Evolutionary conservation across 2,888 invertebrate genomes (phyloP), one percentile per base, ranked within the genome.

Genomic region (Smittia aterrima): DNA sequence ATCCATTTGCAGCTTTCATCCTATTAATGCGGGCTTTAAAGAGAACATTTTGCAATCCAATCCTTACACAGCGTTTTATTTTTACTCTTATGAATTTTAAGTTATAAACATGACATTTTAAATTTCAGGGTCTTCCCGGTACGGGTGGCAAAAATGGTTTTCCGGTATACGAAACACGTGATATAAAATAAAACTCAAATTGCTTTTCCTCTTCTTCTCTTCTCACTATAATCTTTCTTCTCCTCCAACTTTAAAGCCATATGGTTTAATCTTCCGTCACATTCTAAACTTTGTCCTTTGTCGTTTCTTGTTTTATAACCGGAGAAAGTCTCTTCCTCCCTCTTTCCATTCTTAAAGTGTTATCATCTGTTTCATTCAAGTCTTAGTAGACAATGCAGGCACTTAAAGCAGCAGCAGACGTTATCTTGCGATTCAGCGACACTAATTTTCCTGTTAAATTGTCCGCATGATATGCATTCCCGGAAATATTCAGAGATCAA

Each of bases 131-230:
- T 82, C 85, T 88, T 80, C 86, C 89, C 82, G 93, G 93, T 82
- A 87, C 91, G 80, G 88, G 91, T 79, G 93, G 93, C 83, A 92
- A 92, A 86, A 92, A 92, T 84, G 93, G 93, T 86, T 93, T 93
- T 88, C 93, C 93, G 90, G 93, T 93, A 89, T 85, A 66, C 24
- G 24, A 58, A 58, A 58, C 18, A 58, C 18, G 18, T 20, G 9
- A 58, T 22, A 58, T 58, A 58, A 16, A 47, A 47, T 47, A 13
- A 58, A 16, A 58, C 20, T 20, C 20, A 22, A 58, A 58, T 58
- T 58, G 58, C 58, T 58, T 58, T 58, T 18, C 18, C 18, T 18
- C n/a, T 3, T 9, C 58, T 22, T 22, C 18, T 47, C 16, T 47
- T 20, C 58, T 58, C 18, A 9, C 58, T 58, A 3, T 58, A 18